Base-by-base conservation (phyloP, 2,888 invertebrate species). In the Eupithecia vulgata region DNA sequence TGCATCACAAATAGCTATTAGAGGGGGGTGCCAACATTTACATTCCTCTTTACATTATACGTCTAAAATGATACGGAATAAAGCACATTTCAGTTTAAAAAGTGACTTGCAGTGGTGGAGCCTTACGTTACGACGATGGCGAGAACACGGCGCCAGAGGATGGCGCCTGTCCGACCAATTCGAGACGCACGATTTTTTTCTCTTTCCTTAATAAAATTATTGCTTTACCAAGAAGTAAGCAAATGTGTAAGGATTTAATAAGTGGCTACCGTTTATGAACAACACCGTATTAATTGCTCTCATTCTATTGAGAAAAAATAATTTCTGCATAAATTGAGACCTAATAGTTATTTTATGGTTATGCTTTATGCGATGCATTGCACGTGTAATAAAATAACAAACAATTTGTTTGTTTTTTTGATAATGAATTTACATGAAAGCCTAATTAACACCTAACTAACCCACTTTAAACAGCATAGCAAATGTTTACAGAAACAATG, bases 111-210 rank as follows among this genome's bases (percentile, higher is more conserved):
- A 71, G 74, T 71, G 74, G 42, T 30, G 65, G 30, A 74, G 70
- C 45, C 64, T 30, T 30, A 30, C 30, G n/a, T 25, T 84, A 42
- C 57, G 48, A 35, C 71, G 68, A 52, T 48, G 72, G 70, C 72
- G 64, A 64, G 71, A 69, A 30, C 67, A 70, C 74, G 93, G 93
- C 93, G 93, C 93, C 93, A 88, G 74, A 78, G 79, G 78, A 75
- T 86, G 91, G 93, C 93, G 92, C 92, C 93, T 81, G 82, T 77
- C 78, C 83, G 81, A 76, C 82, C 82, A 81, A 83, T 84, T 81
- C 86, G 82, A 86, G 84, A 82, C 87, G 81, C 76, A 83, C 81
- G 80, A 85, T 88, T 89, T 87, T 25, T 91, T 91, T 87, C 75
- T 73, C 83, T 85, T 79, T 78, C 81, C 86, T 84, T 87, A 83